Conservation (phyloP, 2,113 vertebrate genomes). For the Limnothrissa miodon region DNA sequence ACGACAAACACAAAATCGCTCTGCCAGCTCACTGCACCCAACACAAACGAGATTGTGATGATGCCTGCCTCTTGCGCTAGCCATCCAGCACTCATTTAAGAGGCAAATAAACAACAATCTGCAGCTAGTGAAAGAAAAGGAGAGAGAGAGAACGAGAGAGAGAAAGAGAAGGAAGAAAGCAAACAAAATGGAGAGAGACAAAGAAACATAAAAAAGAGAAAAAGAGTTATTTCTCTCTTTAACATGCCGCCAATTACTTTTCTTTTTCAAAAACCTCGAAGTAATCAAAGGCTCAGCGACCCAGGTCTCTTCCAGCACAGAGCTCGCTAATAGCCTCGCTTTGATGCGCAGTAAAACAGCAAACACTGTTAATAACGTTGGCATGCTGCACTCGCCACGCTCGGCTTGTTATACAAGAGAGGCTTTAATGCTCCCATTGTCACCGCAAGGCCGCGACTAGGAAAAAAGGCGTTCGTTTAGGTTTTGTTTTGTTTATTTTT, state of each 20-base stretch:
- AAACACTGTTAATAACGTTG: neutral
- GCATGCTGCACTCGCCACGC: neutral
- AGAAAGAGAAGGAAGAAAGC: neutral
- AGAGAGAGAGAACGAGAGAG: conserved; percentile 33
- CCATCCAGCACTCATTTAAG: neutral
- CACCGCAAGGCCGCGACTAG: neutral
- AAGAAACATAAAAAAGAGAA: conserved; percentile 30
- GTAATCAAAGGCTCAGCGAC: neutral
- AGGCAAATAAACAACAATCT: conserved; percentile 1
- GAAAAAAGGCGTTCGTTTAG: neutral
- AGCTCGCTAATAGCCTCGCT: neutral
- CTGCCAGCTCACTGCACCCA: neutral
- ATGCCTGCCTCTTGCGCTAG: neutral
- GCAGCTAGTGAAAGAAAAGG: neutral
- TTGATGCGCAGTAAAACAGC: conserved; percentile 7
- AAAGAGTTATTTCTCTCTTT: conserved; percentile 38
- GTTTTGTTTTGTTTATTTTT: neutral
- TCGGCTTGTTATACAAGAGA: neutral
- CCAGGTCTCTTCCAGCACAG: neutral
- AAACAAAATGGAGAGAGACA: no score
- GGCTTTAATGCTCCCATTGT: neutral
- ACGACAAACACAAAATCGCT: neutral
- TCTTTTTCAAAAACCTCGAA: neutral
- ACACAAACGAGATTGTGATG: neutral
- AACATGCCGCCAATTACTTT: conserved; percentile 42